Base-by-base conservation (phyloP, 2,797 vertebrate genomes). In the Anabacerthia variegaticeps region DNA sequence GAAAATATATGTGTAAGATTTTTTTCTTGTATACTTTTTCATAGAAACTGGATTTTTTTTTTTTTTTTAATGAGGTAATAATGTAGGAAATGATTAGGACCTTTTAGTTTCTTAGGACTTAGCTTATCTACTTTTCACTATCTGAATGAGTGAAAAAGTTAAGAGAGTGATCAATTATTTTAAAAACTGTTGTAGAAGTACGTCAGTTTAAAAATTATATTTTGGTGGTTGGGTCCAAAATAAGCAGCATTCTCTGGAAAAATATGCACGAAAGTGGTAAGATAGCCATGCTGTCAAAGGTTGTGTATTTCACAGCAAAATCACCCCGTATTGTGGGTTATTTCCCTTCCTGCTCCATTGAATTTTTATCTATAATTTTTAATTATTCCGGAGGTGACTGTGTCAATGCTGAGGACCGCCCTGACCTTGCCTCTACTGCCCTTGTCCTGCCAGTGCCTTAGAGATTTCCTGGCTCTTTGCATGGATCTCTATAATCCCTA, bases 151-250 rank as follows among this genome's bases (percentile, higher is more conserved):
- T 6, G 12, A 10, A 48, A n/a, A 65, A 65, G 27, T 74, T 56
- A 49, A 34, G 30, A 43, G 2, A 56, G 11, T 7, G 14, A 77
- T 23, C 3, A 30, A 16, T 32, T 73, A 27, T 56, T 73, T 9
- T 0, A 6, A 63, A 75, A 16, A 41, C 1, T 20, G 1, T 28
- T 44, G 11, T 3, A 44, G 32, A 66, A 61, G 2, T 19, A 34
- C 13, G 9, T 12, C 34, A 49, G 7, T 56, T 83, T 58, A 69
- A 77, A 36, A 10, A 51, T 34, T 14, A 1, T 46, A 23, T 13
- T 66, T 61, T 32, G 3, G 19, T 52, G 13, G 2, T 4, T 86
- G 39, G 13, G 36, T 12, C 43, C 24, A 23, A 75, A 85, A 55
- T 10, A 0, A 14, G 39, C 9, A 78, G 34, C 0, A 23, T 23